Evolutionary conservation across 2,797 vertebrate species (phyloP), one percentile per base, ranked within the genome.

Genomic region (Oophaga sylvatica): DNA sequence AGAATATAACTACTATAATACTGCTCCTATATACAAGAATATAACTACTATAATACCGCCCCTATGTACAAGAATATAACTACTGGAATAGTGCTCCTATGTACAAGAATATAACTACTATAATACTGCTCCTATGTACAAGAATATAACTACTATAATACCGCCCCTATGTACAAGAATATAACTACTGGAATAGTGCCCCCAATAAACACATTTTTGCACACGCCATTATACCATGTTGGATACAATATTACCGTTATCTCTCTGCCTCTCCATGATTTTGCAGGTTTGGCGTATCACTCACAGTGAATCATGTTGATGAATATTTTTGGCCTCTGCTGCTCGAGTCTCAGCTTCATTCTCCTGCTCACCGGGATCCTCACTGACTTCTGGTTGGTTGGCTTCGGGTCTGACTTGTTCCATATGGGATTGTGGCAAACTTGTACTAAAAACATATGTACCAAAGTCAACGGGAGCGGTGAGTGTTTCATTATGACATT

Each of bases 381-480:
- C 63, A 86, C 60, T 5, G 87, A 89, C 81, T 89, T 57, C 45
- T 88, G 87, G 87, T 22, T 82, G 48, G 87, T 89, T 8, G 67
- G 70, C 65, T 89, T 89, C 29, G 71, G 83, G 1, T 19, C 16
- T 3, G 20, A 59, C 15, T 48, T 83, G 48, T 85, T 19, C 59
- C 83, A 86, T 70, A 4, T 19, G n/a, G 84, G 84, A 29, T 62
- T 89, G 11, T 89, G 87, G 87, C 79, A 89, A 67, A 68, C 1
- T 10, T 89, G 87, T 31, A 48, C 31, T 29, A 89, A 77, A 31
- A 77, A 82, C 15, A 8, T 22, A 13, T 89, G 87, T 60, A 0
- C 3, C 3, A 86, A 82, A 71, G 8, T 89, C 35, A 26, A 12
- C 0, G 41, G 2, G 13, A 22, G 0, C n/a, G 81, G 87, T 87